Percentiles rank a stretch among this genome's conserved stretches.
Evolutionary conservation across 2,113 vertebrate genomes (phyloP).

Genomic region (Muntiacus reevesi): DNA sequence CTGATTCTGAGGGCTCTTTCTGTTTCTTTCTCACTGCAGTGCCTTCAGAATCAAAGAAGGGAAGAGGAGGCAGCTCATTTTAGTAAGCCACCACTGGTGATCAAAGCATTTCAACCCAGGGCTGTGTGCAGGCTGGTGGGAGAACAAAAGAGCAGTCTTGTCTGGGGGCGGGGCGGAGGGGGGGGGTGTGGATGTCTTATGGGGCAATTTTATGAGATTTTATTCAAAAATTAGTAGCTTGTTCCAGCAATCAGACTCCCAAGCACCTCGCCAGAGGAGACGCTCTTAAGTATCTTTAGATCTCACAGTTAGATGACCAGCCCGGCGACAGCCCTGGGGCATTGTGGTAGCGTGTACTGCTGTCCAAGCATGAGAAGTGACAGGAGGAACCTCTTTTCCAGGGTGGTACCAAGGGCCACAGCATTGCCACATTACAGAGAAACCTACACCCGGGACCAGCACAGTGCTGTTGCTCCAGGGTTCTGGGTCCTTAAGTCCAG

Average conservation of each 20-base stretch:
- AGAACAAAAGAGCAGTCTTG: not conserved
- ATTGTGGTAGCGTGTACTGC: not conserved
- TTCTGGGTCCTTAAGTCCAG: not conserved
- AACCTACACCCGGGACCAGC: not conserved
- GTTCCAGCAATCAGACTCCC: not conserved
- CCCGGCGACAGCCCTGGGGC: not conserved
- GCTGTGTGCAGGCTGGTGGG: not conserved
- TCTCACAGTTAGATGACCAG: not conserved
- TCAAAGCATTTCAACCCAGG: not conserved
- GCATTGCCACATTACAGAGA: not conserved
- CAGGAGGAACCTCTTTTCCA: not conserved
- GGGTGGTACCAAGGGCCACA: accelerated
- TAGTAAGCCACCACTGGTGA: conserved; percentile 9
- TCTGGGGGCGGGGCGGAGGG: not conserved
- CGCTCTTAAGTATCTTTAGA: not conserved
- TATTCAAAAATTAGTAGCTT: conserved; percentile 15
- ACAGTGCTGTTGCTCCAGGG: not conserved
- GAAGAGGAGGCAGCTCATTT: not conserved
- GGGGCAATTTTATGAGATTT: not conserved
- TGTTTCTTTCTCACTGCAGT: not conserved
- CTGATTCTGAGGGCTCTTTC: not conserved
- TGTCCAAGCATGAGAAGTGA: not conserved
- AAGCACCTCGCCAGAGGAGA: not conserved
- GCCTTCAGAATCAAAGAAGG: not conserved
- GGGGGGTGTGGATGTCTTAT: not conserved